These are phyloP conservation scores for Periophthalmodon schlosseri DNA, from an alignment of 2,113 vertebrate genomes.

Conservation along the genomic window DNA sequence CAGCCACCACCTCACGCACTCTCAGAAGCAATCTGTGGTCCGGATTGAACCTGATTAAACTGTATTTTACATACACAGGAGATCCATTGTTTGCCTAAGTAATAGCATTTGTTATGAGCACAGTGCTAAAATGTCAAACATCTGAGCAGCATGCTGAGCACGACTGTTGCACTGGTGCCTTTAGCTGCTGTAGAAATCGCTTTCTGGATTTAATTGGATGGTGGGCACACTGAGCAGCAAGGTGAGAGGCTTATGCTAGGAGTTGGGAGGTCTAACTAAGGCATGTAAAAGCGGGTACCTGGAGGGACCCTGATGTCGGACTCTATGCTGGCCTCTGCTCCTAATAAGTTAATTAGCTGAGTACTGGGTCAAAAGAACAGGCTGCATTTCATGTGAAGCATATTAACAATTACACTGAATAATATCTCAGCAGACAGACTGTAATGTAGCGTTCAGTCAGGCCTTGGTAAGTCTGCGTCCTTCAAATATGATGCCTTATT, in stretches of 20 bases:
- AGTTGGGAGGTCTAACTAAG: constrained; percentile 64
- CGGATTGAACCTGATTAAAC: constrained; percentile 7
- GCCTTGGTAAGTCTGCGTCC: constrained; percentile 27
- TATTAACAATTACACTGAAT: constrained; percentile 46
- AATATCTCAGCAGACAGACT: constrained; percentile 31
- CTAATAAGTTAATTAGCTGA: constrained; percentile 70
- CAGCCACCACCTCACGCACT: constrained; percentile 12
- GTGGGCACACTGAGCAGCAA: constrained; percentile 56
- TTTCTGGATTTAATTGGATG: constrained; percentile 73
- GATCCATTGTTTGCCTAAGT: constrained; percentile 39
- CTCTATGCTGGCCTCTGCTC: constrained; percentile 54
- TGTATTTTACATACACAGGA: constrained; percentile 4
- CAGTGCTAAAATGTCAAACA: constrained; percentile 58
- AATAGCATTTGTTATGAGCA: constrained; percentile 59
- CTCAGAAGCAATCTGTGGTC: constrained; percentile 19
- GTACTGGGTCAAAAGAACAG: constrained; percentile 49
- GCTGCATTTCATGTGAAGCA: constrained; percentile 41
- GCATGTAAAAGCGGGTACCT: constrained; percentile 68
- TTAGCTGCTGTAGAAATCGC: constrained; percentile 45
- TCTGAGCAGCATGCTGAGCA: constrained; percentile 60
- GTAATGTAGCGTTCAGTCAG: constrained; percentile 21
- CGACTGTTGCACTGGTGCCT: constrained; percentile 32
- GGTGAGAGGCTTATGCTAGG: constrained; percentile 67
- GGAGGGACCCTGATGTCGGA: constrained; percentile 47
- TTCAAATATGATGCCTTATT: constrained; percentile 27